A percentile compares a stretch with the other conserved stretches of the same genome.
These are phyloP conservation scores for Platypus cylindrus DNA, from an alignment of 2,888 invertebrate genomes.

Conservation along the genomic window DNA sequence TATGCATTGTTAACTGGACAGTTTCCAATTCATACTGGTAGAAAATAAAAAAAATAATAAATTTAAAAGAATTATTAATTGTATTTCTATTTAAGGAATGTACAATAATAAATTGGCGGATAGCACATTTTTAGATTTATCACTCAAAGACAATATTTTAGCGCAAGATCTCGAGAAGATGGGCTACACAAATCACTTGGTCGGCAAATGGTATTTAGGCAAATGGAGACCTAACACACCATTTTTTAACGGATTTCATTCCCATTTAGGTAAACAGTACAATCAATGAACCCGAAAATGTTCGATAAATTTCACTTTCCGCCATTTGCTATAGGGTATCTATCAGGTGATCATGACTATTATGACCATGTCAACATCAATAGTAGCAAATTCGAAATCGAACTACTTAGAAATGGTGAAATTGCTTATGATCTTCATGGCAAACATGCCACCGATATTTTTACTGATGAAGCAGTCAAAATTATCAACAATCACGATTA, in stretches of 20 bases:
- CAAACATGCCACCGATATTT: slow-evolving; percentile 44
- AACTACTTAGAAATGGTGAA: slow-evolving; percentile 53
- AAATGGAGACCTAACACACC: slow-evolving; percentile 53
- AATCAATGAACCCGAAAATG: no score
- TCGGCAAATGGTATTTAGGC: slow-evolving; percentile 90
- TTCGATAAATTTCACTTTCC: no score
- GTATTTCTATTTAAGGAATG: no score
- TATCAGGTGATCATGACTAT: slow-evolving; percentile 84
- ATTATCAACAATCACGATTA: slow-evolving; percentile 38
- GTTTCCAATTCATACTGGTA: slow-evolving; percentile 79
- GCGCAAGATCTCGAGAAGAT: slow-evolving; percentile 70
- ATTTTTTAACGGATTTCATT: slow-evolving; percentile 54
- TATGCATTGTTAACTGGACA: slow-evolving; percentile 83
- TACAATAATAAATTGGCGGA: no score
- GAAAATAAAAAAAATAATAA: no score
- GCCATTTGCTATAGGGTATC: slow-evolving; percentile 48
- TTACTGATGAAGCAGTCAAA: slow-evolving; percentile 37
- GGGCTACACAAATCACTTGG: slow-evolving; percentile 69
- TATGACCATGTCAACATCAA: slow-evolving; percentile 76
- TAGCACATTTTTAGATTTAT: not conserved
- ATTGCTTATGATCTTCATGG: slow-evolving; percentile 68
- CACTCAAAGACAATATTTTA: slow-evolving; percentile 52
- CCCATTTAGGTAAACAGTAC: slow-evolving; percentile 54
- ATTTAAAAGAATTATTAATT: no score
- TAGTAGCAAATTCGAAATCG: slow-evolving; percentile 48